phyloP scores from a whole-genome alignment of 2,797 vertebrate species.

The Mus minutoides region DNA sequence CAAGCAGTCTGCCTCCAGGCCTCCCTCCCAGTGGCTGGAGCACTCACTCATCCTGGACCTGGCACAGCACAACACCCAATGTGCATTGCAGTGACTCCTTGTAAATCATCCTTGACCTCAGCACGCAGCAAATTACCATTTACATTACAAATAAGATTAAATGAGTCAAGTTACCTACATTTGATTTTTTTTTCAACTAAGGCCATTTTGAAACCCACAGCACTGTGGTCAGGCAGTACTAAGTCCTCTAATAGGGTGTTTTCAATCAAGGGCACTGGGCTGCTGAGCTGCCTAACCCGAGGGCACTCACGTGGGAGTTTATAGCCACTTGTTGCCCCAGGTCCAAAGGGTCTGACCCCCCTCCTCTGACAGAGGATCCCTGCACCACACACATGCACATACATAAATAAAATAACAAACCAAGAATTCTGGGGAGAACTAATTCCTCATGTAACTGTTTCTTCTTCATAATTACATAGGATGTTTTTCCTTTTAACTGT shows the following conservation, averaged over 20 bases:
- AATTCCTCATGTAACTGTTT: background rate
- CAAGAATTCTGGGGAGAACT: background rate
- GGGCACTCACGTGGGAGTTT: no score
- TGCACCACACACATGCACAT: background rate
- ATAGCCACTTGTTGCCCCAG: background rate
- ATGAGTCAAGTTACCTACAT: background rate
- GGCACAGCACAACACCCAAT: background rate
- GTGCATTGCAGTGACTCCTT: background rate
- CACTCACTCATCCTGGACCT: background rate
- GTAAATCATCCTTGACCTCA: constrained; percentile 9
- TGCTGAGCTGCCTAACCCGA: background rate
- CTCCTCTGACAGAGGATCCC: background rate
- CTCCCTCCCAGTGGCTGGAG: background rate
- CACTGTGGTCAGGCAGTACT: background rate
- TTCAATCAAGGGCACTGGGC: background rate
- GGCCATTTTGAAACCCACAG: background rate
- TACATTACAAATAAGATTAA: background rate
- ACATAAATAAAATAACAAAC: background rate
- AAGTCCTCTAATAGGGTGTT: background rate
- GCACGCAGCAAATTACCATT: background rate
- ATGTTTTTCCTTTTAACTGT: background rate
- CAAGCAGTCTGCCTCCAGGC: background rate
- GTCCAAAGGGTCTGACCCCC: background rate
- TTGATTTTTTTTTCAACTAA: background rate
- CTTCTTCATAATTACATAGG: constrained; percentile 50